Percentiles rank a stretch among this genome's conserved stretches.
phyloP scores from a whole-genome alignment of 2,797 vertebrate species.

The Sebastes taczanowskii region DNA sequence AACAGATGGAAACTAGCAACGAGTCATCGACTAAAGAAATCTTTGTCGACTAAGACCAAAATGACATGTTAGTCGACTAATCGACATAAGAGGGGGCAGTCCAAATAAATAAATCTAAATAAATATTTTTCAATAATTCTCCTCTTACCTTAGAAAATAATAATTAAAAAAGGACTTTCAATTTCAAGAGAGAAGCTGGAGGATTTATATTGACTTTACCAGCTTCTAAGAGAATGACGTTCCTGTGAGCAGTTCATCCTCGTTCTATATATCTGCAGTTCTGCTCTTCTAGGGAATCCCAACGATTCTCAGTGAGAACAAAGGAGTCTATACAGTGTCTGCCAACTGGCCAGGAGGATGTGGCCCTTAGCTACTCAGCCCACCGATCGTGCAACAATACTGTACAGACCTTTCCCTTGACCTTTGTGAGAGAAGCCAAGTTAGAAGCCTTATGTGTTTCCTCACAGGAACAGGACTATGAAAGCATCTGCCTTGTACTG shows the following conservation, averaged over 20 bases:
- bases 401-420: slow-evolving; percentile 74
- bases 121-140: background rate
- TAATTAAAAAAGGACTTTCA: background rate
- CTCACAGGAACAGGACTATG: background rate
- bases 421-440: slow-evolving; percentile 50
- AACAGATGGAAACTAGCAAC: background rate
- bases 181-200: background rate
- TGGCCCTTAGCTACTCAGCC: slow-evolving; percentile 34
- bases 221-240: background rate
- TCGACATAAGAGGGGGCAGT: too few relatives aligned
- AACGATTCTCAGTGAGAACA: slow-evolving; percentile 55
- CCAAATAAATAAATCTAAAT: background rate
- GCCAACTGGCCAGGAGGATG: slow-evolving; percentile 59
- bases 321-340: slow-evolving; percentile 58
- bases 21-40: too few relatives aligned
- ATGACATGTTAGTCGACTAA: too few relatives aligned
- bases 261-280: slow-evolving; percentile 19
- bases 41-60: too few relatives aligned
- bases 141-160: background rate
- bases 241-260: slow-evolving; percentile 23
- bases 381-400: slow-evolving; percentile 68
- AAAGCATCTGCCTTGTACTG: slow-evolving; percentile 2
- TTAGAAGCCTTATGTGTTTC: slow-evolving; percentile 26
- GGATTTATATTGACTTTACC: background rate
- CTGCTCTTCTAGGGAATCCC: slow-evolving; percentile 48